Evolutionary conservation across 1,140 invertebrate species (phyloP).

Genomic region (Caenorhabditis remanei): DNA sequence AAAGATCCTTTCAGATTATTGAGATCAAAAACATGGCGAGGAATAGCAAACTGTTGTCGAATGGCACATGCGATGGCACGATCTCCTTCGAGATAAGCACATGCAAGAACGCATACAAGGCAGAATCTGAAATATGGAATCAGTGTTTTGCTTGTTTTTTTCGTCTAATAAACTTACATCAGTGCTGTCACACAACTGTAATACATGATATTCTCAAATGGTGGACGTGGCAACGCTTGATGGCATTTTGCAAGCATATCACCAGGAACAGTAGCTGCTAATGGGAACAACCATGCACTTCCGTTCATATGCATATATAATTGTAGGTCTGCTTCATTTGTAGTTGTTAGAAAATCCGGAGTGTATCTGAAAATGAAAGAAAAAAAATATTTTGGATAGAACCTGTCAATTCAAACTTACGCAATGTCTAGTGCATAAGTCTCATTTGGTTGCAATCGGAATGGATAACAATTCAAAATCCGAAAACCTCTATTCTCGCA

Average conservation of each 20-base stretch:
- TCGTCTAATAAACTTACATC: conserved; percentile 66
- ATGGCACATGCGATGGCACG: conserved; percentile 82
- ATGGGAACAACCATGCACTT: conserved; percentile 83
- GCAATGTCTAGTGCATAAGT: conserved; percentile 90
- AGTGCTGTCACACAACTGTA: conserved; percentile 81
- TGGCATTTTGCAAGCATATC: conserved; percentile 84
- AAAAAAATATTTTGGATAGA: not conserved
- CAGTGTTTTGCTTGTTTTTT: conserved; percentile 29
- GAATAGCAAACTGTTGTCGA: conserved; percentile 65
- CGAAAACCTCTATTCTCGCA: conserved; percentile 91
- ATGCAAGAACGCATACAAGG: conserved; percentile 83
- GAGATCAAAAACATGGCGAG: conserved; percentile 65
- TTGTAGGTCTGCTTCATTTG: conserved; percentile 83
- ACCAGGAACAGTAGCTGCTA: conserved; percentile 86
- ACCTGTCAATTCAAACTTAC: conserved; percentile 73
- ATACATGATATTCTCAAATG: conserved; percentile 86
- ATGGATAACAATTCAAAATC: conserved; percentile 87
- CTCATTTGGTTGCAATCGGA: conserved; percentile 86
- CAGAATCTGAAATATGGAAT: conserved; percentile 80
- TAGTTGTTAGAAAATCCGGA: conserved; percentile 90
- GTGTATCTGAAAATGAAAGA: conserved; percentile 83
- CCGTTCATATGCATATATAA: conserved; percentile 80
- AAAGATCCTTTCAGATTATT: conserved; percentile 34
- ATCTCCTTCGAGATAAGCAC: conserved; percentile 85
- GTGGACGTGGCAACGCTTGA: conserved; percentile 84